These are phyloP conservation scores for Mythimna lalbum DNA, from an alignment of 2,888 invertebrate genomes.

Conservation along the genomic window DNA sequence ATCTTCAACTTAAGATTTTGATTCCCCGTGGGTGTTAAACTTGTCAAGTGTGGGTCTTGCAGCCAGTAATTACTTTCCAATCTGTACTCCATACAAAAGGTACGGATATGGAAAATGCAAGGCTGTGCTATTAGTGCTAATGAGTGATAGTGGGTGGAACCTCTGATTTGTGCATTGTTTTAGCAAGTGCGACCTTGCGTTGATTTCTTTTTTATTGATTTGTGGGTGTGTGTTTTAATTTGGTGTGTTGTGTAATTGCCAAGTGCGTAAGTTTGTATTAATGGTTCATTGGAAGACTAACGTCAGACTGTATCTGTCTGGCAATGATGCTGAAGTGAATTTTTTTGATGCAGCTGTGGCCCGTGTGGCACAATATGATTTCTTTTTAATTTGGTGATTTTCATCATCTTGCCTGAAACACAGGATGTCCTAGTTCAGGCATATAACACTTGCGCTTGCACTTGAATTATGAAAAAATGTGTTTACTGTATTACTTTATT, in stretches of 20 bases:
- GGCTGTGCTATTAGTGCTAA: slow-evolving; percentile 66
- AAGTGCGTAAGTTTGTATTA: slow-evolving; percentile 1
- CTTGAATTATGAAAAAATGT: too few species aligned
- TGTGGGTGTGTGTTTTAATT: slow-evolving; percentile 52
- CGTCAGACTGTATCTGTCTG: too few species aligned
- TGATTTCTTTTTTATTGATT: slow-evolving; percentile 64
- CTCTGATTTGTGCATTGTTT: slow-evolving; percentile 71
- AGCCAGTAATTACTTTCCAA: slow-evolving; percentile 83
- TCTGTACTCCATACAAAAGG: slow-evolving; percentile 71
- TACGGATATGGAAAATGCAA: slow-evolving; percentile 66
- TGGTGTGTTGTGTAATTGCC: slow-evolving; percentile 21
- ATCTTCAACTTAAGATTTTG: slow-evolving; percentile 73
- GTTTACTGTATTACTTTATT: too few species aligned
- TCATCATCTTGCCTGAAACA: too few species aligned
- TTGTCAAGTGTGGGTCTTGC: slow-evolving; percentile 75
- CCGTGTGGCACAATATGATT: too few species aligned
- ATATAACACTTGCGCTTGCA: too few species aligned
- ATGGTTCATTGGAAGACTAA: neutral
- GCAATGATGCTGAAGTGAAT: too few species aligned
- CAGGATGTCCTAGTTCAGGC: too few species aligned
- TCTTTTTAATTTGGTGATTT: too few species aligned
- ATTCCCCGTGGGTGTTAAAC: slow-evolving; percentile 74
- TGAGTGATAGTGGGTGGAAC: slow-evolving; percentile 68
- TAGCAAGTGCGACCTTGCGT: slow-evolving; percentile 54
- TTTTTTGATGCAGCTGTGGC: too few species aligned